Evolutionary conservation across 2,888 invertebrate genomes (phyloP), one percentile per base, ranked within the genome.

Genomic region (Lasioglossum zephyrum): DNA sequence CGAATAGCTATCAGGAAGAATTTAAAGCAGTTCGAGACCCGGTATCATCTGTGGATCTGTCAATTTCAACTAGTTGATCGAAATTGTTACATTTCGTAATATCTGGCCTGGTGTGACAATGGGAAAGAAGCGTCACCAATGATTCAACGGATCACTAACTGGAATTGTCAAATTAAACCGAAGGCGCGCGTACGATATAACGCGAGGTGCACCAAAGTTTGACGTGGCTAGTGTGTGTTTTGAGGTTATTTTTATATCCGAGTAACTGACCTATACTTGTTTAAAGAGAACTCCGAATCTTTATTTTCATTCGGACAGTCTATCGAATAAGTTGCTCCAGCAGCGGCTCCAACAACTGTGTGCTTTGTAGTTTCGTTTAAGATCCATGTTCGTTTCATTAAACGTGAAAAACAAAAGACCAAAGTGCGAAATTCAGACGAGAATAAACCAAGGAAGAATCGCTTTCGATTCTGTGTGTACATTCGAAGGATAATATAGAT

Each of bases 211-310:
- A 86, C 66, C 18, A 60, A 79, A 84, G 85, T 87, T 89, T 91
- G 88, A 91, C 90, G 91, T 88, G 89, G 85, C 84, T 83, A 78
- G 86, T 88, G 86, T 83, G 86, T 89, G 86, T 92, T 93, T 93
- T 92, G 93, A 93, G 93, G 93, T 93, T 93, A 93, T 93, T 93
- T 93, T 82, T 82, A 91, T 90, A 87, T 86, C 74, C 84, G 88
- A 90, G 92, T 92, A 92, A 93, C 93, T 93, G 93, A 93, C 93
- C 93, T 92, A 92, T 85, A 90, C 89, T 79, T 76, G 86, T 82
- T 77, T 79, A 83, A 83, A 83, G 70, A 79, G 77, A 81, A 74
- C 85, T 47, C 73, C 49, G 49, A 81, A 79, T 77, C 88, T 92
- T 92, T 93, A 93, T 92, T 93, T 89, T 84, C 79, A 83, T 82